Percentiles rank a stretch among this genome's conserved stretches.
These are phyloP conservation scores for Lasioglossum pauxillum DNA, from an alignment of 2,888 invertebrate genomes.

Conservation along the genomic window DNA sequence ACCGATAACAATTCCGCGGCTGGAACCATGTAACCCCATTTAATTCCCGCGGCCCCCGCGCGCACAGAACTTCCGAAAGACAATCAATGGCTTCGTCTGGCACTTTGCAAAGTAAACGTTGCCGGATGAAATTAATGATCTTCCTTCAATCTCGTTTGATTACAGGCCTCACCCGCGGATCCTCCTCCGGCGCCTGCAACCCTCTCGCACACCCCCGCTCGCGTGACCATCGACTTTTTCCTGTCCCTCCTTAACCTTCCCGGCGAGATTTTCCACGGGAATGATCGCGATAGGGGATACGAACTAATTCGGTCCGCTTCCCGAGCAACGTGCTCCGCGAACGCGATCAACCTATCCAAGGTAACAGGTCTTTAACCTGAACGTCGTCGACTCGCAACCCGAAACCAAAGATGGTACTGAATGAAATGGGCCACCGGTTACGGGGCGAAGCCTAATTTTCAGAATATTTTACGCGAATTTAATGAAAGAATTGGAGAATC, in stretches of 20 bases:
- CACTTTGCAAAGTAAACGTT: conserved; percentile 66
- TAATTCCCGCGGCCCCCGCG: conserved; percentile 50
- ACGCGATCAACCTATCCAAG: conserved; percentile 68
- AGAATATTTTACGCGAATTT: not conserved
- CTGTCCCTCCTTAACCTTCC: not conserved
- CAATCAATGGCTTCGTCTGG: conserved; percentile 68
- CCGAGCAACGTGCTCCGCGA: conserved; percentile 27
- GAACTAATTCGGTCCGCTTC: conserved; percentile 23
- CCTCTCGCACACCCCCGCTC: not conserved
- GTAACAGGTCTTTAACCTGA: conserved; percentile 75
- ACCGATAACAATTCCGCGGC: conserved; percentile 28
- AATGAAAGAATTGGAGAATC: not conserved
- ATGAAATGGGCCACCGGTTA: not conserved
- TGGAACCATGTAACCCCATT: conserved; percentile 45
- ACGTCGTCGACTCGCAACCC: not conserved
- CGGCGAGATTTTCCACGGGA: conserved; percentile 31
- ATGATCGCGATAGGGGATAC: conserved; percentile 36
- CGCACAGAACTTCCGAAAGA: conserved; percentile 66
- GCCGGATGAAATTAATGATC: conserved; percentile 69
- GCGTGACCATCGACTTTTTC: conserved; percentile 21
- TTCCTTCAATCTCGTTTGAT: conserved; percentile 69
- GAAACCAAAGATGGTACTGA: not conserved
- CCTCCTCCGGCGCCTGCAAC: conserved; percentile 1
- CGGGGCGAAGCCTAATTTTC: not conserved
- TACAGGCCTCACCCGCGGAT: conserved; percentile 46